These are phyloP conservation scores for Halcyon chelicuti DNA, from an alignment of 2,797 vertebrate species.

Conservation along the genomic window DNA sequence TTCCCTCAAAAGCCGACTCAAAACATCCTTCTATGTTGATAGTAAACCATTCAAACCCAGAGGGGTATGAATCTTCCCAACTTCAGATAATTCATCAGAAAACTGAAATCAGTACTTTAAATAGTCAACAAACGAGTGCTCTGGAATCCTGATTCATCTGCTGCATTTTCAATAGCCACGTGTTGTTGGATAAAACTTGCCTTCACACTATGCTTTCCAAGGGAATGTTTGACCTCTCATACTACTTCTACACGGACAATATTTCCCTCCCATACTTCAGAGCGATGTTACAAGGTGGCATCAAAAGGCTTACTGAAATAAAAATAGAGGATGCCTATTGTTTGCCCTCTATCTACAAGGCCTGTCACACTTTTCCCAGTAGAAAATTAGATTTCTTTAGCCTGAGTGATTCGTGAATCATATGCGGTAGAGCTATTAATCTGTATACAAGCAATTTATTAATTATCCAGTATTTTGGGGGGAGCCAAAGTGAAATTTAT, in stretches of 20 bases:
- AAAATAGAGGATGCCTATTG: background rate
- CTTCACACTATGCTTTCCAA: background rate
- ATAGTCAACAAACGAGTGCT: background rate
- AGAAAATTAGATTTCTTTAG: background rate
- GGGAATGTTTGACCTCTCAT: background rate
- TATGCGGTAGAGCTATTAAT: background rate
- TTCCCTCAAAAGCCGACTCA: background rate
- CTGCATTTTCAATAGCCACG: accelerated
- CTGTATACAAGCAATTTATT: background rate
- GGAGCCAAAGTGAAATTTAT: background rate
- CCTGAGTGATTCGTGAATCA: background rate
- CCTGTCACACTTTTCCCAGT: background rate
- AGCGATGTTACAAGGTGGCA: background rate
- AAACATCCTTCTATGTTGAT: accelerated
- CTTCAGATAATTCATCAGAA: background rate
- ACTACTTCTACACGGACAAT: background rate
- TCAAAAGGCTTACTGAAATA: background rate
- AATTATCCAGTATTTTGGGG: background rate
- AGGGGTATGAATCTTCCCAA: background rate
- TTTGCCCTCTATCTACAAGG: background rate
- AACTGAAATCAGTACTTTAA: background rate
- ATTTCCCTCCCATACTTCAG: background rate
- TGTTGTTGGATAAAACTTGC: background rate
- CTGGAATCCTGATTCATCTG: background rate
- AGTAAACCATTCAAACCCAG: background rate